These are phyloP conservation scores for Scaptomyza polygonia DNA, from an alignment of 2,888 invertebrate species.

Conservation along the genomic window DNA sequence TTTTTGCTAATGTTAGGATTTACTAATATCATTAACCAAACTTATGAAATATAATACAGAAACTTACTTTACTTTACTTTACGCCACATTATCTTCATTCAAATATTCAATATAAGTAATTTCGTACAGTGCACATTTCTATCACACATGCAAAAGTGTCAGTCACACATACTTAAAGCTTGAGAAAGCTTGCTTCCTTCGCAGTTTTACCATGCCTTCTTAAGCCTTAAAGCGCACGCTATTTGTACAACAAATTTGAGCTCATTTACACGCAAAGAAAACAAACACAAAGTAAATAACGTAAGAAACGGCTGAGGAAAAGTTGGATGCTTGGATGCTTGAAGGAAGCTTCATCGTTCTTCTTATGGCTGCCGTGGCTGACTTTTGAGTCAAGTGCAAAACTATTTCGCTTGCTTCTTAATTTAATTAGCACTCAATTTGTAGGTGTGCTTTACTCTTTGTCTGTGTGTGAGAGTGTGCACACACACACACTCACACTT, in stretches of 20 bases:
- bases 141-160: constrained; percentile 12
- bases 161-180: not conserved
- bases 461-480: constrained; percentile 17
- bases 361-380: constrained; percentile 28
- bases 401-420: constrained; percentile 70
- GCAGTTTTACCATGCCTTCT: not conserved
- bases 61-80: too few species aligned
- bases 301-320: constrained; percentile 26
- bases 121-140: constrained; percentile 7
- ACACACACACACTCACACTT: too few species aligned
- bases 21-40: too few species aligned
- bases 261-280: constrained; percentile 72
- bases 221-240: constrained; percentile 38
- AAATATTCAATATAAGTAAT: too few species aligned
- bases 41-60: too few species aligned
- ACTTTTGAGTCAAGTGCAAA: constrained; percentile 61
- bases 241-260: constrained; percentile 74
- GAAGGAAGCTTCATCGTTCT: constrained; percentile 19
- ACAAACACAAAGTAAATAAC: constrained; percentile 31
- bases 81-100: too few species aligned
- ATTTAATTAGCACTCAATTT: constrained; percentile 74
- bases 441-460: constrained; percentile 19
- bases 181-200: not conserved
- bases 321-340: constrained; percentile 23
- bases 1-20: too few species aligned